These are phyloP conservation scores for Scomber scombrus DNA, from an alignment of 2,113 vertebrate genomes.

Conservation along the genomic window DNA sequence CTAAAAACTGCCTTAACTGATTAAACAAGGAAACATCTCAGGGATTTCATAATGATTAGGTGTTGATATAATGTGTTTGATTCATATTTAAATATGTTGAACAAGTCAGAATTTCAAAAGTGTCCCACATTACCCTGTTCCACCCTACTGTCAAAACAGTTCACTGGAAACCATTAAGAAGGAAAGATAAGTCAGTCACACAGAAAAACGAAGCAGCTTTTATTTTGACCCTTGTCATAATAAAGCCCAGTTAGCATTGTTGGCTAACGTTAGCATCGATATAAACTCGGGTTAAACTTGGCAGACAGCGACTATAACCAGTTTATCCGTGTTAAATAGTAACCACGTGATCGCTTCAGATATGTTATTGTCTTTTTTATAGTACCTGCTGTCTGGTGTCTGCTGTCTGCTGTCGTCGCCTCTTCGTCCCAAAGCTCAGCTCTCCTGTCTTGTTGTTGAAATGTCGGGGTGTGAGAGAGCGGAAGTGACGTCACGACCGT, in stretches of 20 bases:
- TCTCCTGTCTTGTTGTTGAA: slow-evolving; percentile 63
- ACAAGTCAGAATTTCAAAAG: no score
- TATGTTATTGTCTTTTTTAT: slow-evolving; percentile 1
- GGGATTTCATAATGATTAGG: no score
- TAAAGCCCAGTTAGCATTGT: slow-evolving; percentile 38
- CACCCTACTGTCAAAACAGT: no score
- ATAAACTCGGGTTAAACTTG: neutral
- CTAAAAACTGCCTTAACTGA: no score
- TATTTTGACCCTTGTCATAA: slow-evolving; percentile 9
- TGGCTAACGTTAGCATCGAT: slow-evolving; percentile 54
- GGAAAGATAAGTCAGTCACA: no score
- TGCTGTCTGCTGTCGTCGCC: neutral
- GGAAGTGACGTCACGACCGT: slow-evolving; percentile 70
- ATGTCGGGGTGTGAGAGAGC: slow-evolving; percentile 66
- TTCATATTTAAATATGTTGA: no score
- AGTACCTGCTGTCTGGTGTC: no score
- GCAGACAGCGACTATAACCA: neutral
- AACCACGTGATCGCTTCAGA: fast-evolving
- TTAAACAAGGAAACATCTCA: no score
- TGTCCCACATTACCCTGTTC: no score
- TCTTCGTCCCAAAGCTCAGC: neutral
- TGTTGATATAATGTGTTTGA: no score
- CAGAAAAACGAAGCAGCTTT: neutral
- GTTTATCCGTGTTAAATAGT: fast-evolving
- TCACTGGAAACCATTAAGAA: no score